Base-by-base conservation (phyloP, 2,888 invertebrate genomes). In the Epinotia nisella region DNA sequence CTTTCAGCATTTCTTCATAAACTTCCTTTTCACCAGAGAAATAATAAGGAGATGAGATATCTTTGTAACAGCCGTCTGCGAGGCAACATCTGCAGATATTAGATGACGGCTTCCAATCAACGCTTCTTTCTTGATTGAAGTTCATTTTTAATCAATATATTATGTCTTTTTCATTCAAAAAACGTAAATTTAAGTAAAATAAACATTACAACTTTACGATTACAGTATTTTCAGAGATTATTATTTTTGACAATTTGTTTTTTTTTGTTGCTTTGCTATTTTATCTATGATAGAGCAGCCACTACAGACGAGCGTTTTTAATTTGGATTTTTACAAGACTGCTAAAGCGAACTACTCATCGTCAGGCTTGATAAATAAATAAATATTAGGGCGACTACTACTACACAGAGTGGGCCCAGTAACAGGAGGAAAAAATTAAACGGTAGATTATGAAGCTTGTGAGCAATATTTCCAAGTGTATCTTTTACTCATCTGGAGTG, bases 51-150 rank as follows among this genome's bases (percentile, higher is more conserved):
- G 76, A 69, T 0, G 78, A 80, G 71, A 85, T 80, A 76, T 83
- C 79, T 65, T 79, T 81, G 56, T 70, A 80, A 78, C 81, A 77
- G 24, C 78, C 81, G 17, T 74, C 76, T 35, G 78, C 77, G 1
- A 85, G 67, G 35, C 90, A 90, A 67, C 88, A 90, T 13, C 87
- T 80, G 70, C 90, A 90, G 74, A 83, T 62, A 56, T 76, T 77
- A 9, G 61, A 59, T 11, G 68, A 41, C 3, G 68, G 72, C 29
- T 68, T 73, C 72, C 72, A 72, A 45, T 45, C 67, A 1, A 55
- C 17, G 56, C 13, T 49, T 35, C 24, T 56, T n/a, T 29, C 35
- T 61, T 67, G 45, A n/a, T 3, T 61, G 5, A 11, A 24, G 19
- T 56, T 61, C 66, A 72, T 72, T 60, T 35, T 72, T 13, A 61